Evolutionary conservation across 2,113 vertebrate genomes (phyloP).

Genomic region (Xiphophorus maculatus): DNA sequence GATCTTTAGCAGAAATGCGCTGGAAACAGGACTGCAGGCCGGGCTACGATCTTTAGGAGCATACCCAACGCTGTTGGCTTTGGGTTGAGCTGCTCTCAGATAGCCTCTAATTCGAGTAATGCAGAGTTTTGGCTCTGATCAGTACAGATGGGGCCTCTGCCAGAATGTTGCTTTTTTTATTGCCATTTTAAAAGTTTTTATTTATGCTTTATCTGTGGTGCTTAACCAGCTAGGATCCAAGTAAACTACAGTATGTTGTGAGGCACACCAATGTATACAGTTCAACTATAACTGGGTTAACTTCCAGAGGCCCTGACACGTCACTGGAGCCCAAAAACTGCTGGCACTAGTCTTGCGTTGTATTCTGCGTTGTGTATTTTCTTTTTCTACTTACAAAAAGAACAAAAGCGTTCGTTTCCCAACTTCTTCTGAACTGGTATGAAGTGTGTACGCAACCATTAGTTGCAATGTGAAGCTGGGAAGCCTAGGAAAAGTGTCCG

Average conservation of each 20-base stretch:
- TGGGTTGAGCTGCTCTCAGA: slow-evolving; percentile 61
- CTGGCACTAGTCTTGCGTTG: background rate
- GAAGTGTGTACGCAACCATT: no score
- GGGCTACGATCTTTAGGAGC: slow-evolving; percentile 66
- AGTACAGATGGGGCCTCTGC: slow-evolving; percentile 17
- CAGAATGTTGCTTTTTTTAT: slow-evolving; percentile 42
- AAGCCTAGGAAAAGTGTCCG: no score
- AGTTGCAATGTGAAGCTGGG: no score
- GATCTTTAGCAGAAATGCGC: slow-evolving; percentile 72
- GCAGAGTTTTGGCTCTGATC: slow-evolving; percentile 51
- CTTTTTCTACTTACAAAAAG: no score
- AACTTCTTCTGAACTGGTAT: no score
- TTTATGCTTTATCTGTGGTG: slow-evolving; percentile 38
- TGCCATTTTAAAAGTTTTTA: slow-evolving; percentile 35
- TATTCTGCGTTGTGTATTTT: no score
- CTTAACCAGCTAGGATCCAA: slow-evolving; percentile 28
- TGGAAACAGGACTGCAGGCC: slow-evolving; percentile 60
- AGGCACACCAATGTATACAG: background rate
- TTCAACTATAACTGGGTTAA: background rate
- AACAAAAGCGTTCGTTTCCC: no score
- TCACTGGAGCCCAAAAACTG: slow-evolving; percentile 1
- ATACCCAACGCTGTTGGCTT: slow-evolving; percentile 65
- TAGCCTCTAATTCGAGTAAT: slow-evolving; percentile 68
- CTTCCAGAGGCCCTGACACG: background rate
- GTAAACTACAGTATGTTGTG: slow-evolving; percentile 24